Base-by-base conservation (phyloP, 2,113 vertebrate genomes). In the Edolisoma coerulescens region DNA sequence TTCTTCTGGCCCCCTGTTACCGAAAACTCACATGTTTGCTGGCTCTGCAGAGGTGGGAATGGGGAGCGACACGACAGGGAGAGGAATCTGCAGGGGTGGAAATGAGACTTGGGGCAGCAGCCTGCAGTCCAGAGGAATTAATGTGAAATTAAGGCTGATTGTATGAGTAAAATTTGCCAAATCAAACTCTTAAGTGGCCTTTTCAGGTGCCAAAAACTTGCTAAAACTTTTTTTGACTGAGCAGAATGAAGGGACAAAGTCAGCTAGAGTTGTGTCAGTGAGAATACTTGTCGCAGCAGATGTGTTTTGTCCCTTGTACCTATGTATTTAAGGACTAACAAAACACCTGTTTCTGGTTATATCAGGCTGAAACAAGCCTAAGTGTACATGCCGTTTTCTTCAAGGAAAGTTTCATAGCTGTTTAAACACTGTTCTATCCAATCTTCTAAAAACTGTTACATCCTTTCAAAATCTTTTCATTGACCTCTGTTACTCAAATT, bases 361-460 rank as follows among this genome's bases (percentile, higher is more conserved):
- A 4, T 71, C 49, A 77, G 63, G 67, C 63, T 88, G 74, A 87
- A 44, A n/a, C 24, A 79, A 76, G 20, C 61, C 56, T 16, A 21
- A 53, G 22, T 64, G 8, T 39, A 15, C 0, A 0, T 61, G 45
- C 23, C 11, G 0, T 64, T 70, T 83, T 71, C 68, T 88, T 83
- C n/a, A 45, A 50, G 37, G 28, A 44, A 64, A 35, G 10, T 60
- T 90, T 90, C 1, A 2, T 90, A 83, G 50, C 37, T 93, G 6
- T 76, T 91, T 71, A 74, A 86, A 74, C 13, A 9, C 52, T 45
- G 2, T 84, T 77, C 24, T 35, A 42, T 67, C 21, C 63, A 33
- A 61, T 64, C n/a, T 83, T 35, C 27, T 75, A 41, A 54, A 84
- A 86, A 44, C 4, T 4, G 7, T 75, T 81, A 6, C 9, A 54